These are phyloP conservation scores for Thaumetopoea pityocampa DNA, from an alignment of 1,140 invertebrate species.

Conservation along the genomic window DNA sequence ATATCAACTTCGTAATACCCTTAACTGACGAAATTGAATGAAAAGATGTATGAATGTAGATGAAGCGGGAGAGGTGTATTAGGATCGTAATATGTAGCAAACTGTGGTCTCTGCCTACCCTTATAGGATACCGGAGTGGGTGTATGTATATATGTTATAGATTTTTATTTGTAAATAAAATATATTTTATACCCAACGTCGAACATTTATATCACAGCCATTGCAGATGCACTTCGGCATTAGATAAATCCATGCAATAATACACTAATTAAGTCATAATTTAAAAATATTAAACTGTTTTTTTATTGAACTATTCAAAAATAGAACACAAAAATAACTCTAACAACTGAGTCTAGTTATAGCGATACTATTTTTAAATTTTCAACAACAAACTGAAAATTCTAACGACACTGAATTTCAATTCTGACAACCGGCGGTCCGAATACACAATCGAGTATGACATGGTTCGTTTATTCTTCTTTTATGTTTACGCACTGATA, in stretches of 20 bases:
- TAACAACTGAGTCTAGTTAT: too few species aligned
- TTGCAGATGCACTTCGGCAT: slow-evolving; percentile 60
- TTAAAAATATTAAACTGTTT: slow-evolving; percentile 19
- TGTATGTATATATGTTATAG: too few species aligned
- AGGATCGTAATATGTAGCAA: too few species aligned
- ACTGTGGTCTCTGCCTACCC: too few species aligned
- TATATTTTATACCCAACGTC: slow-evolving; percentile 52
- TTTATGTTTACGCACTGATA: slow-evolving; percentile 23
- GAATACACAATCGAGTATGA: slow-evolving; percentile 1
- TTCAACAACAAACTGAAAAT: slow-evolving; percentile 17
- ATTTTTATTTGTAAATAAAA: slow-evolving; percentile 13
- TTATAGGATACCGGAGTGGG: too few species aligned
- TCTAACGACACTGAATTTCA: slow-evolving; percentile 36
- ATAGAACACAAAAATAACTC: too few species aligned
- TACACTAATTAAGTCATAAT: slow-evolving; percentile 31
- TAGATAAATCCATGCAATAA: slow-evolving; percentile 51
- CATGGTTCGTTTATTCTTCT: slow-evolving; percentile 6
- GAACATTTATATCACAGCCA: slow-evolving; percentile 62
- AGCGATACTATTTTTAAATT: slow-evolving; percentile 15
- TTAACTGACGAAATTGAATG: too few species aligned
- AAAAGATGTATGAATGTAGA: too few species aligned
- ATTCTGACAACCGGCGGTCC: slow-evolving; percentile 25
- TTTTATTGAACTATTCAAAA: too few species aligned
- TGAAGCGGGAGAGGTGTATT: too few species aligned
- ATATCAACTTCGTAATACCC: too few species aligned